phyloP scores from a whole-genome alignment of 2,888 invertebrate genomes.

The Amphimallon solstitiale region DNA sequence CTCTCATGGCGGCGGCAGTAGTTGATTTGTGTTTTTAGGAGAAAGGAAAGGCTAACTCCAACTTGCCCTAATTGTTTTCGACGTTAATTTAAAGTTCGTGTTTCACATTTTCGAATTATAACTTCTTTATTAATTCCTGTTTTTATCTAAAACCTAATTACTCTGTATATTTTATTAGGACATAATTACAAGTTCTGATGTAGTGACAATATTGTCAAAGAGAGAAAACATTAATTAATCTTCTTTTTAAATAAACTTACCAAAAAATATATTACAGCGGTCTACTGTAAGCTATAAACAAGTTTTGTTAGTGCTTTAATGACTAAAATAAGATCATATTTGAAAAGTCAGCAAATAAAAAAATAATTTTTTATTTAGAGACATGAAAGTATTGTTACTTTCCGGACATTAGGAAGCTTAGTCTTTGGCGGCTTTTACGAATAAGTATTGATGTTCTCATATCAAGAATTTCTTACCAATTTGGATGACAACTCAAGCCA shows the following conservation, averaged over 20 bases:
- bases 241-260: neutral
- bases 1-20: slow-evolving; percentile 26
- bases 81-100: slow-evolving; percentile 29
- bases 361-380: too few species aligned
- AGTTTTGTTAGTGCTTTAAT: too few species aligned
- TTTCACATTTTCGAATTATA: slow-evolving; percentile 14
- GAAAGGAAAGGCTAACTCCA: slow-evolving; percentile 9
- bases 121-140: slow-evolving; percentile 15
- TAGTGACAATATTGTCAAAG: neutral
- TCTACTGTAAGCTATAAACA: too few species aligned
- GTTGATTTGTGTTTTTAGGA: slow-evolving; percentile 16
- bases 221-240: slow-evolving; percentile 2
- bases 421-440: too few species aligned
- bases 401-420: too few species aligned
- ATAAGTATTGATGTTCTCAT: too few species aligned
- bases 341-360: too few species aligned
- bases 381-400: too few species aligned
- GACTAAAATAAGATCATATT: too few species aligned
- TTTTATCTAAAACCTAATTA: slow-evolving; percentile 16
- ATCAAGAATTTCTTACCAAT: too few species aligned
- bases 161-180: neutral
- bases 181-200: neutral
- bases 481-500: too few species aligned
- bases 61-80: slow-evolving; percentile 19
- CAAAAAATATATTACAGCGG: too few species aligned